phyloP scores from a whole-genome alignment of 2,113 vertebrate genomes.

The Seriola aureovittata region DNA sequence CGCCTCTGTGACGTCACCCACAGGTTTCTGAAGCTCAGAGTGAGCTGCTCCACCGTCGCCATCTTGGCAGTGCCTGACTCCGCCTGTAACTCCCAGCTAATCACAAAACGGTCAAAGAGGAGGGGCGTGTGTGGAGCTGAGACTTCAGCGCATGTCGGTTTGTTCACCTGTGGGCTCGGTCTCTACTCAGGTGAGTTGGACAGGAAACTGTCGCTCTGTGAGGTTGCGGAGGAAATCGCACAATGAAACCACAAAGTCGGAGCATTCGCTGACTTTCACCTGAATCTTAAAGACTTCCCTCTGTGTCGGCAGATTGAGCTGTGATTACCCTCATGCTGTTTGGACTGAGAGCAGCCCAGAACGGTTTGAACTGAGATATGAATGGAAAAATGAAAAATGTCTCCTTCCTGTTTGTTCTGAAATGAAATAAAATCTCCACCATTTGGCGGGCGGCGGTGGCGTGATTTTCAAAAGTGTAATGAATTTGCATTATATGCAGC shows the following conservation, averaged over 20 bases:
- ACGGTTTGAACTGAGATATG: not conserved
- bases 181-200: not conserved
- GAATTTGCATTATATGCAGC: slow-evolving; percentile 10
- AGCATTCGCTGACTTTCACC: slow-evolving; percentile 2
- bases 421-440: not conserved
- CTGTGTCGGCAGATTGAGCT: not conserved
- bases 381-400: not conserved
- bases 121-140: too few species aligned
- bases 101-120: too few species aligned
- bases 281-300: not conserved
- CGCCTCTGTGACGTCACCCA: too few species aligned
- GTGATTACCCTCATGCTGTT: slow-evolving; percentile 25
- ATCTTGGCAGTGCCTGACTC: too few species aligned
- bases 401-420: not conserved
- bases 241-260: slow-evolving; percentile 1
- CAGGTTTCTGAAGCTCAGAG: too few species aligned
- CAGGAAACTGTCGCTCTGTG: not conserved
- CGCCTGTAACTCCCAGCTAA: too few species aligned
- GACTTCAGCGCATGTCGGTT: too few species aligned
- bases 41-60: too few species aligned
- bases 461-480: not conserved
- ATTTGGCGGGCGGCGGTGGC: not conserved
- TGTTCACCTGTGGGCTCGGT: too few species aligned
- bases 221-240: slow-evolving; percentile 23
- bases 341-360: not conserved